phyloP scores from a whole-genome alignment of 2,113 vertebrate genomes.

The Pristiophorus japonicus region DNA sequence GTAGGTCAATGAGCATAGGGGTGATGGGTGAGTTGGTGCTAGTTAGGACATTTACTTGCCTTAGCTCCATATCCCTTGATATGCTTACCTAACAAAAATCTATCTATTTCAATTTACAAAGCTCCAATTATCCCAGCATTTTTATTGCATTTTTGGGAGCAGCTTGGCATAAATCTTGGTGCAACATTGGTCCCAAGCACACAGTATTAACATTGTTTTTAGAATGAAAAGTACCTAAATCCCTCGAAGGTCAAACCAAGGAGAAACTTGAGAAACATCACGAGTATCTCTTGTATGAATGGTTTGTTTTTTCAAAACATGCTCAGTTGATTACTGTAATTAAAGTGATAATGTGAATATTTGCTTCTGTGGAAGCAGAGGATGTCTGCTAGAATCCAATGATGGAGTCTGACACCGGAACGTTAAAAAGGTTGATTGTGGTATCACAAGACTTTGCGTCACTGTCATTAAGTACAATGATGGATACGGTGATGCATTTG shows the following conservation, averaged over 20 bases:
- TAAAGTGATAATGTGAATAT: neutral
- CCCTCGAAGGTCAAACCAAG: neutral
- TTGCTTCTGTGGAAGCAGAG: neutral
- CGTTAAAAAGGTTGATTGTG: neutral
- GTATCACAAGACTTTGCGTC: neutral
- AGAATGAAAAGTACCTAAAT: neutral
- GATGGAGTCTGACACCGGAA: neutral
- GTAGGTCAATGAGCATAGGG: too few relatives aligned
- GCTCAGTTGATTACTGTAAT: neutral
- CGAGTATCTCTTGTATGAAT: neutral
- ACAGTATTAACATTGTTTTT: neutral
- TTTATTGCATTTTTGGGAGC: neutral
- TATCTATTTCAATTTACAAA: neutral
- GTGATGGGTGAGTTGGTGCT: too few relatives aligned
- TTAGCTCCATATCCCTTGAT: neutral
- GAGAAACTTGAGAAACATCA: neutral
- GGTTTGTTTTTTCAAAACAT: neutral
- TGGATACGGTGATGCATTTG: neutral
- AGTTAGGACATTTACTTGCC: neutral
- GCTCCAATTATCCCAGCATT: neutral
- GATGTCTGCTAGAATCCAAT: neutral
- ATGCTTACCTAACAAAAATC: neutral
- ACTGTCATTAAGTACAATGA: neutral
- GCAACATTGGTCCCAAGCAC: neutral
- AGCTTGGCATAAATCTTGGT: neutral